These are phyloP conservation scores for Junco hyemalis DNA, from an alignment of 2,113 vertebrate species.

Conservation along the genomic window DNA sequence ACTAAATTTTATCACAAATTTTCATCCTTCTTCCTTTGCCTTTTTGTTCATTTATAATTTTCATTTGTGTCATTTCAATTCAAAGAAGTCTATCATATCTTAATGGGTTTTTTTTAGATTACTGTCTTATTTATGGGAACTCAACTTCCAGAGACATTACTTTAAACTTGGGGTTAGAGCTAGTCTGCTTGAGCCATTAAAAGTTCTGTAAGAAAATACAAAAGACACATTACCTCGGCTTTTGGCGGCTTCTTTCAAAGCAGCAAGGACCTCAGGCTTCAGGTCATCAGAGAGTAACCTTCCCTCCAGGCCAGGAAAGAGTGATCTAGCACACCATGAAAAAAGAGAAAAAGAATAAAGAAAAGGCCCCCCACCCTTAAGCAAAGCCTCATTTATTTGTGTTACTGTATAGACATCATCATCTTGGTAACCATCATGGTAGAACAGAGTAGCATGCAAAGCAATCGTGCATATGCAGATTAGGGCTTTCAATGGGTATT, in stretches of 20 bases:
- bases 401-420: neutral
- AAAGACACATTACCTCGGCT: constrained; percentile 86
- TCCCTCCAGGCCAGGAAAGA: constrained; percentile 93
- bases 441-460: neutral
- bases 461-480: neutral
- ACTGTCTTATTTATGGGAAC: neutral
- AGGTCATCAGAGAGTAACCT: constrained; percentile 88
- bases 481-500: neutral
- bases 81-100: neutral
- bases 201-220: neutral
- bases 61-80: neutral
- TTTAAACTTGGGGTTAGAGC: neutral
- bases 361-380: neutral
- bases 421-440: neutral
- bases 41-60: neutral
- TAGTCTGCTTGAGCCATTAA: neutral
- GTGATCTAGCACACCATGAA: constrained; percentile 78
- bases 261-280: constrained; percentile 83
- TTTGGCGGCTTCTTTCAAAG: constrained; percentile 90
- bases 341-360: neutral
- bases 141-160: neutral
- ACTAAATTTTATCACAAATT: neutral
- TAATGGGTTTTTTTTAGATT: neutral
- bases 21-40: neutral
- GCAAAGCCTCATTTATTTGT: neutral